A percentile compares a stretch with the other conserved stretches of the same genome.
These are phyloP conservation scores for Microctenopoma steveboyesi DNA, from an alignment of 2,797 vertebrate species.

Conservation along the genomic window DNA sequence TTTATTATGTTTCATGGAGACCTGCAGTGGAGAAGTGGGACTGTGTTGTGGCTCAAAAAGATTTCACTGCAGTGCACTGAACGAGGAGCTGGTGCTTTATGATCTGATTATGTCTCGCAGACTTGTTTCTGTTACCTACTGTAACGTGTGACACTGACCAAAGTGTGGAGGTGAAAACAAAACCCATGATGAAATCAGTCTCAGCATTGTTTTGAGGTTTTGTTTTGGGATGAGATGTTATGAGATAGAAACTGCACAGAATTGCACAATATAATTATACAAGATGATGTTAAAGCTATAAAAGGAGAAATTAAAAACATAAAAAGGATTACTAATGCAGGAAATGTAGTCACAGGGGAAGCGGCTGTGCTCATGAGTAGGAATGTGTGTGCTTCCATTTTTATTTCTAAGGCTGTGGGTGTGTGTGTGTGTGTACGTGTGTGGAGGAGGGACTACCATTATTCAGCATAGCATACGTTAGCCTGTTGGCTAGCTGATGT, in stretches of 20 bases:
- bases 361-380: constrained; percentile 29
- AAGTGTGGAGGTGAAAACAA: neutral
- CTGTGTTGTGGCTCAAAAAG: constrained; percentile 44
- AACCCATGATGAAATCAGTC: neutral
- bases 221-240: neutral
- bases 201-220: neutral
- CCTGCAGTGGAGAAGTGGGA: constrained; percentile 27
- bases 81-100: constrained; percentile 23
- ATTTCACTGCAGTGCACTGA: neutral
- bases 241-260: neutral
- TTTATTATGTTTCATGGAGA: constrained; percentile 40
- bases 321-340: constrained; percentile 8
- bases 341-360: constrained; percentile 30
- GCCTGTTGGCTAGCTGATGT: neutral
- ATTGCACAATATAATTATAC: neutral
- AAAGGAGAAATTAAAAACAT: constrained; percentile 34
- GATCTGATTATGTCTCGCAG: constrained; percentile 28
- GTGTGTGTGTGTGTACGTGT: neutral
- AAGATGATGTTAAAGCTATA: neutral
- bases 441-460: neutral
- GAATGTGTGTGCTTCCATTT: neutral
- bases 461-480: neutral
- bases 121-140: neutral
- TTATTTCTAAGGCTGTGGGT: neutral
- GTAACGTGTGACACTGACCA: neutral